Percentiles rank a stretch among this genome's conserved stretches.
These are phyloP conservation scores for Spilogale gracilis DNA, from an alignment of 2,113 vertebrate genomes.

Conservation along the genomic window DNA sequence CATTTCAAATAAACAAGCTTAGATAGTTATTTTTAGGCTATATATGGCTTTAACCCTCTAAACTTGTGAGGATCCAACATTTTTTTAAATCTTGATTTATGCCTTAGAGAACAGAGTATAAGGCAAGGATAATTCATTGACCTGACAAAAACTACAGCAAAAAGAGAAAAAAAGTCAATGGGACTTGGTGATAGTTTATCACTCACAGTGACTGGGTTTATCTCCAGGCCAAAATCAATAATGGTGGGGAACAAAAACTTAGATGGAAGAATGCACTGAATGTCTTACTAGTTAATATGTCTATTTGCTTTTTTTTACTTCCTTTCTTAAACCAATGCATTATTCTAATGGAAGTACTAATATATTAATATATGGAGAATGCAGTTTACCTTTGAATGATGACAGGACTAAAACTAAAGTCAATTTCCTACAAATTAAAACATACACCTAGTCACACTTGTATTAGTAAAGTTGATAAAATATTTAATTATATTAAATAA, in stretches of 20 bases:
- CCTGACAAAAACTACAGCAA: constrained; percentile 79
- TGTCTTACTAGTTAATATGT: constrained; percentile 82
- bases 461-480: constrained; percentile 16
- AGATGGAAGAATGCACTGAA: constrained; percentile 77
- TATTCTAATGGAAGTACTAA: neutral
- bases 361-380: constrained; percentile 12
- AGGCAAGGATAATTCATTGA: constrained; percentile 79
- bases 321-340: neutral
- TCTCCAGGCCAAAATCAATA: constrained; percentile 85
- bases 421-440: neutral
- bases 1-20: constrained; percentile 47
- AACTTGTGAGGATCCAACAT: constrained; percentile 44
- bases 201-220: constrained; percentile 82
- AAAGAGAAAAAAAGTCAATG: constrained; percentile 66
- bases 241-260: constrained; percentile 66
- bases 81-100: constrained; percentile 54
- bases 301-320: constrained; percentile 68
- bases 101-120: constrained; percentile 77
- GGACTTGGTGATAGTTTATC: constrained; percentile 79
- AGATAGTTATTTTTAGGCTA: constrained; percentile 10
- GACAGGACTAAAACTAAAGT: constrained; percentile 55
- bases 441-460: constrained; percentile 11
- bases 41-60: constrained; percentile 56
- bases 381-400: neutral
- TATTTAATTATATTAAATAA: constrained; percentile 40